These are phyloP conservation scores for Popillia japonica DNA, from an alignment of 1,140 invertebrate genomes.

Conservation along the genomic window DNA sequence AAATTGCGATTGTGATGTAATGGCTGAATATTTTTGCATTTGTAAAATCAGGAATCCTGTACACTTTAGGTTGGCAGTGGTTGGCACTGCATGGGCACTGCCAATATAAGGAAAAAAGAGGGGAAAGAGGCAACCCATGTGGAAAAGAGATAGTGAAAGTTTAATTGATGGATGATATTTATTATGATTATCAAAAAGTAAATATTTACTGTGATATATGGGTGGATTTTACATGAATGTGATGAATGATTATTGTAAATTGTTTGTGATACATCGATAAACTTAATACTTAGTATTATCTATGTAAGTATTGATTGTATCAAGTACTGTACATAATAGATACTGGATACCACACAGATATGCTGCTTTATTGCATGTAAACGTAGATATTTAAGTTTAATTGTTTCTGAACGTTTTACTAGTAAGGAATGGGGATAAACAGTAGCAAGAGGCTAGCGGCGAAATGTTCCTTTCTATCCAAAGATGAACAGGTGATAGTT, in stretches of 20 bases:
- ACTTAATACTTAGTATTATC: conserved; percentile 19
- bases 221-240: conserved; percentile 29
- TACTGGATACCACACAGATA: background rate
- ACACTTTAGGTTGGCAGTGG: no score
- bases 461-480: conserved; percentile 67
- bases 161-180: conserved; percentile 27
- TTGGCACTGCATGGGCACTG: no score
- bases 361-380: conserved; percentile 5
- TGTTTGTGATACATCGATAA: conserved; percentile 35
- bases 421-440: conserved; percentile 60
- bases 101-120: background rate
- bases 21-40: no score
- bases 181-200: conserved; percentile 29
- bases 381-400: background rate
- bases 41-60: no score
- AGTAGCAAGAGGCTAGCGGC: conserved; percentile 70
- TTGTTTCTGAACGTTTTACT: background rate
- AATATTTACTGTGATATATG: conserved; percentile 33
- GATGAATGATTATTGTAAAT: conserved; percentile 29
- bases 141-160: background rate
- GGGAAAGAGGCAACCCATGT: background rate
- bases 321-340: background rate
- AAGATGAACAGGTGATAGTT: conserved; percentile 68
- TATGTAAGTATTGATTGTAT: conserved; percentile 30
- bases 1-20: no score